phyloP scores from a whole-genome alignment of 2,888 invertebrate genomes.

The Caenorhabditis zanzibari region DNA sequence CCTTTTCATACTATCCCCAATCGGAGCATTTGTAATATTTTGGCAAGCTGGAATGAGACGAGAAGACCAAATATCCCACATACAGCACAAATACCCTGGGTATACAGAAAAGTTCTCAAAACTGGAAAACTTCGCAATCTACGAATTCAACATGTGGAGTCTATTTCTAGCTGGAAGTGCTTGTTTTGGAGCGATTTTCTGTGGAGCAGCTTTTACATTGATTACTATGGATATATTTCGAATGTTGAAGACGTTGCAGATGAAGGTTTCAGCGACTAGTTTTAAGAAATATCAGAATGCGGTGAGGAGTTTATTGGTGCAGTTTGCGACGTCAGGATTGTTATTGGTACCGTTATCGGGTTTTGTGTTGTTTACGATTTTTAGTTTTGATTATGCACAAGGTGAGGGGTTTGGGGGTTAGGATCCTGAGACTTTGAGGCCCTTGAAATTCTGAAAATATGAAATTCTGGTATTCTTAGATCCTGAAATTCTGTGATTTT shows the following conservation, averaged over 20 bases:
- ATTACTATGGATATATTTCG: constrained; percentile 10
- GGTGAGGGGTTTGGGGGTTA: neutral
- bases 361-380: constrained; percentile 10
- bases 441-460: too few species aligned
- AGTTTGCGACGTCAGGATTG: constrained; percentile 16
- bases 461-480: neutral
- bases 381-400: constrained; percentile 3
- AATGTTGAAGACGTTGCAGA: constrained; percentile 7
- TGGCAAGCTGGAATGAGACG: neutral
- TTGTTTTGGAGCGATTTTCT: neutral
- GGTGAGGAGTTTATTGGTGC: constrained; percentile 1
- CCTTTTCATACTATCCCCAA: neutral
- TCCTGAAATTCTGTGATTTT: neutral
- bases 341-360: constrained; percentile 17
- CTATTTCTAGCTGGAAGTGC: neutral
- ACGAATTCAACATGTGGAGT: constrained; percentile 5
- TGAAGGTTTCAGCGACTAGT: constrained; percentile 3
- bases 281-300: constrained; percentile 6
- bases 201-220: neutral
- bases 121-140: constrained; percentile 8
- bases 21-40: neutral
- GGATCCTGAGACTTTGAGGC: too few species aligned
- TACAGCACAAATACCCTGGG: neutral
- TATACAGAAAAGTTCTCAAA: neutral
- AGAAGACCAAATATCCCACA: neutral